These are phyloP conservation scores for Lepidurus couesii DNA, from an alignment of 1,140 invertebrate genomes.

Conservation along the genomic window DNA sequence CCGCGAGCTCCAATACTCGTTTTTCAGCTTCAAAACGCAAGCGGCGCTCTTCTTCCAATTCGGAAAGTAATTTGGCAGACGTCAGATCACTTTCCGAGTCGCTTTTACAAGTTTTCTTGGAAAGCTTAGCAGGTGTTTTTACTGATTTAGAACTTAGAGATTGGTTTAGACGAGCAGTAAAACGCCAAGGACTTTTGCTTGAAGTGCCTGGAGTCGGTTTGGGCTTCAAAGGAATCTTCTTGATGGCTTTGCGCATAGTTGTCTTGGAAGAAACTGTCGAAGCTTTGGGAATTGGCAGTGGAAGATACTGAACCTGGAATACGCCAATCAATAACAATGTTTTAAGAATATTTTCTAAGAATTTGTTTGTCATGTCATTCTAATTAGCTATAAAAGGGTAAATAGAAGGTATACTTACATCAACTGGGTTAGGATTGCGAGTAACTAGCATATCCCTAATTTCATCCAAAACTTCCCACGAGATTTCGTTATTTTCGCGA, in stretches of 20 bases:
- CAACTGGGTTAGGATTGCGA: neutral
- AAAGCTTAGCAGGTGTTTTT: neutral
- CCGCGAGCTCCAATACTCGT: constrained; percentile 16
- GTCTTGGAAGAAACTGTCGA: neutral
- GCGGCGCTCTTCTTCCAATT: constrained; percentile 28
- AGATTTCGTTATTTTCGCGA: neutral
- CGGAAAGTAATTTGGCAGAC: neutral
- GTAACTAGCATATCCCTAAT: neutral
- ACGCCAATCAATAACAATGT: neutral
- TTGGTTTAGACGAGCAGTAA: neutral
- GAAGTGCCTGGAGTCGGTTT: neutral
- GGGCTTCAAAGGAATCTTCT: neutral
- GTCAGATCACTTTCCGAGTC: neutral
- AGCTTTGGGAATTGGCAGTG: neutral
- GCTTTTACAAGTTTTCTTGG: neutral
- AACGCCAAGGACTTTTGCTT: neutral
- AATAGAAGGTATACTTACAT: neutral
- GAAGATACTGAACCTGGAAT: neutral
- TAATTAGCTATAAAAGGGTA: neutral
- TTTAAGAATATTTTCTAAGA: too few species aligned
- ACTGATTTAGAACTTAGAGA: neutral
- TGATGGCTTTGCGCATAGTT: neutral
- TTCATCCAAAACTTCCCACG: neutral
- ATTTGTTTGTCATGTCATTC: too few species aligned
- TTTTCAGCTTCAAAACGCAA: constrained; percentile 27